These are phyloP conservation scores for Antennarius maculatus DNA, from an alignment of 2,797 vertebrate genomes.

Conservation along the genomic window DNA sequence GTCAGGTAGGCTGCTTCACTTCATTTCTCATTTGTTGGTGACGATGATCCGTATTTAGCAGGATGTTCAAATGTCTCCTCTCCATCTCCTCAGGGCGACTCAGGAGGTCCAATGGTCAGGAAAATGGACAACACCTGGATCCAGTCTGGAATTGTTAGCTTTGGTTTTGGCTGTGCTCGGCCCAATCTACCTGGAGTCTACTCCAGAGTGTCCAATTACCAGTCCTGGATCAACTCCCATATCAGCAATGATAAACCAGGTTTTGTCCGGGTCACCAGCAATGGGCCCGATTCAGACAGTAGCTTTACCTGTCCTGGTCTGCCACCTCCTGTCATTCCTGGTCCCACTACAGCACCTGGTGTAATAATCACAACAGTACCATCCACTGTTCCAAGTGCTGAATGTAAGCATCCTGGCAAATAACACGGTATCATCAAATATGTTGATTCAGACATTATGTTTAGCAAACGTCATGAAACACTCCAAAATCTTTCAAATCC, in stretches of 20 bases:
- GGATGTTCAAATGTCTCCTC: background rate
- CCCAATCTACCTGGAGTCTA: constrained; percentile 67
- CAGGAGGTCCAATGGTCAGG: constrained; percentile 70
- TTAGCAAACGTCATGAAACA: too few relatives aligned
- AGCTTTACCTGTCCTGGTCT: constrained; percentile 14
- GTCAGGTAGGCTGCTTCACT: constrained; percentile 51
- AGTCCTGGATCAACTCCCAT: constrained; percentile 65
- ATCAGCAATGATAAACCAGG: constrained; percentile 61
- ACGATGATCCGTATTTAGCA: background rate
- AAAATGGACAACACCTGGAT: constrained; percentile 57
- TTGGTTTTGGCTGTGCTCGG: constrained; percentile 65
- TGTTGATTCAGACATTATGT: too few relatives aligned
- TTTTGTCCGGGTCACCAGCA: constrained; percentile 62
- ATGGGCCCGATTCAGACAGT: constrained; percentile 44
- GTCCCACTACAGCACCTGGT: too few relatives aligned
- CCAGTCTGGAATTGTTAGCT: constrained; percentile 72
- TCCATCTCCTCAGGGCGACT: constrained; percentile 20
- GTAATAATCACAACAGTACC: too few relatives aligned
- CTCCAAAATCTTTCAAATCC: too few relatives aligned
- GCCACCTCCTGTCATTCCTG: background rate
- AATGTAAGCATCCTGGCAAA: too few relatives aligned
- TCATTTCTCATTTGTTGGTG: background rate
- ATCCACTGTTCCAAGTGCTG: too few relatives aligned
- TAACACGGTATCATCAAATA: too few relatives aligned
- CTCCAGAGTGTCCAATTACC: constrained; percentile 66